phyloP scores from a whole-genome alignment of 2,113 vertebrate genomes.

The Psilopogon haemacephalus region DNA sequence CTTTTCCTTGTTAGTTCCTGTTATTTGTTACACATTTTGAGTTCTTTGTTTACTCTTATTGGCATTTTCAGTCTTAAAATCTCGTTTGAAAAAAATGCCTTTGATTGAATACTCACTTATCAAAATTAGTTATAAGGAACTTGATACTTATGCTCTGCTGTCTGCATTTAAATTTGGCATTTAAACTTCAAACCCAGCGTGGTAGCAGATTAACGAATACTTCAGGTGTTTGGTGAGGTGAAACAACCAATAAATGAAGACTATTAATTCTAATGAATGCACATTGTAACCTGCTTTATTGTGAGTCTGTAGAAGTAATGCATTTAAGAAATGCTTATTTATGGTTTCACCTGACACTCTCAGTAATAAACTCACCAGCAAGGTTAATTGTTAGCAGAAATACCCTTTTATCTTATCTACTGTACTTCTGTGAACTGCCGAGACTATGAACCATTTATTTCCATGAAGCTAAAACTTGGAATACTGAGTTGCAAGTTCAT shows the following conservation, averaged over 20 bases:
- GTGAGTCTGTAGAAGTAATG: not conserved
- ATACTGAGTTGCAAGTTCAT: not conserved
- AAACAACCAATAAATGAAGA: slow-evolving; percentile 9
- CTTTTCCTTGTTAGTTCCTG: not conserved
- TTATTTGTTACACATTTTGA: not conserved
- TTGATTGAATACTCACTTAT: not conserved
- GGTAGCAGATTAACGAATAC: not conserved
- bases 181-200: not conserved
- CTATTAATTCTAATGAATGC: not conserved
- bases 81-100: not conserved
- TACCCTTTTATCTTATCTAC: not conserved
- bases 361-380: not conserved
- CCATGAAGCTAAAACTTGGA: not conserved
- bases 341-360: not conserved
- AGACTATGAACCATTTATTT: not conserved
- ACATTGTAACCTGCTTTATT: not conserved
- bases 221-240: not conserved
- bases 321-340: not conserved
- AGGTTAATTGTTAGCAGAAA: slow-evolving; percentile 37
- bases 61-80: not conserved
- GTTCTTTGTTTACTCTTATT: not conserved
- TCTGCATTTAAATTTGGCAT: not conserved
- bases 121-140: not conserved
- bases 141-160: not conserved
- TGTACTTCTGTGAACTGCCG: not conserved